Conservation (phyloP, 1,140 invertebrate genomes). For the Anastrepha obliqua region DNA sequence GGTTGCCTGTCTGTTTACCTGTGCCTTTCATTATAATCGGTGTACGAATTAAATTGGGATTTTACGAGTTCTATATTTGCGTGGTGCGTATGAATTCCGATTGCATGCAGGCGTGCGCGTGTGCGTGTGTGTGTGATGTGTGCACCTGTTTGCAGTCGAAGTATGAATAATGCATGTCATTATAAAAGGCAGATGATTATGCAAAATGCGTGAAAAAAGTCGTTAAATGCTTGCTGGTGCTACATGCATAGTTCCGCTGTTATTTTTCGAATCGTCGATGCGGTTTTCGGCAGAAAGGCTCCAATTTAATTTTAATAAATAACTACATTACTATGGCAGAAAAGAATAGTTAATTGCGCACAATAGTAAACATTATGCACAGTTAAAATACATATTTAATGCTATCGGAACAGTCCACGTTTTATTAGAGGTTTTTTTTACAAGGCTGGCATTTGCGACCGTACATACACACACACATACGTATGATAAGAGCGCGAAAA, state of each 20-base stretch:
- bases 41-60: slow-evolving; percentile 37
- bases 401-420: too few species aligned
- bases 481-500: too few species aligned
- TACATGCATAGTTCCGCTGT: neutral
- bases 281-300: slow-evolving; percentile 38
- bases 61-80: slow-evolving; percentile 35
- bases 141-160: slow-evolving; percentile 13
- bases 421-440: too few species aligned
- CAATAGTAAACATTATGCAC: neutral
- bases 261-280: slow-evolving; percentile 26
- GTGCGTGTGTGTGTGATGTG: neutral
- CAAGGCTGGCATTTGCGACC: too few species aligned
- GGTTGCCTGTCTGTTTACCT: neutral
- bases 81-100: neutral
- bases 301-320: slow-evolving; percentile 47
- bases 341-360: slow-evolving; percentile 9
- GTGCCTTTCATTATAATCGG: slow-evolving; percentile 31
- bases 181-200: slow-evolving; percentile 49
- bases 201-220: neutral
- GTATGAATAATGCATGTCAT: slow-evolving; percentile 50
- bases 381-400: neutral
- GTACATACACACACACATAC: too few species aligned
- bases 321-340: slow-evolving; percentile 6
- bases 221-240: neutral
- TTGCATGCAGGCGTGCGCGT: neutral